Base-by-base conservation (phyloP, 2,797 vertebrate genomes). In the Etheostoma perlongum region DNA sequence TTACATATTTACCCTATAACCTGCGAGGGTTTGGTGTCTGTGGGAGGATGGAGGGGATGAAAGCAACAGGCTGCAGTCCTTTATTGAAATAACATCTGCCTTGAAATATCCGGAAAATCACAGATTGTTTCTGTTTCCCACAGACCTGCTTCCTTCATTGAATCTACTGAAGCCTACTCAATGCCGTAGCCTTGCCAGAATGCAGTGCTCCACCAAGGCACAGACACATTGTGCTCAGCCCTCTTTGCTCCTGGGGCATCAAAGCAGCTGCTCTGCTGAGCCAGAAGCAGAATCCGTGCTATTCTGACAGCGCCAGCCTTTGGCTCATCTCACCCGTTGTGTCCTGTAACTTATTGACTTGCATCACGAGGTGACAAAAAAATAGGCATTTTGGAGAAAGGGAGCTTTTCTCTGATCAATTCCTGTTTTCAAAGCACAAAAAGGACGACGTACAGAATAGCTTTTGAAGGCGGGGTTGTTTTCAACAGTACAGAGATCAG, bases 231-330 rank as follows among this genome's bases (percentile, higher is more conserved):
- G 73, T 67, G 64, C 65, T 76, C 76, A 65, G 59, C 81, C 75
- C 69, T 68, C 79, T 69, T 75, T 78, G 66, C 87, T 83, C 79
- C 86, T 40, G 69, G 88, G 89, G 75, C 88, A 78, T 87, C 88
- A 82, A 69, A 88, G 90, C 80, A 86, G 76, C 67, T 68, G 76
- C 84, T 90, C 82, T 67, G 77, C 90, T 75, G 90, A 88, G 81
- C 80, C 87, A 40, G 89, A 94, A 89, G 87, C 84, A 19, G 94
- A 93, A 44, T 84, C 89, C 7, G 95, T 95, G 74, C 90, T 95
- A 68, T 95, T 96, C 89, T 96, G 93, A 96, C 80, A 66, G 49
- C 15, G 13, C 27, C 83, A 15, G 67, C 86, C 75, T 21, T 79
- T 14, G 78, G 84, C 83, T 81, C 69, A n/a, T 85, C 72, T 86